These are phyloP conservation scores for Brevimyrus niger DNA, from an alignment of 2,113 vertebrate genomes.

Conservation along the genomic window DNA sequence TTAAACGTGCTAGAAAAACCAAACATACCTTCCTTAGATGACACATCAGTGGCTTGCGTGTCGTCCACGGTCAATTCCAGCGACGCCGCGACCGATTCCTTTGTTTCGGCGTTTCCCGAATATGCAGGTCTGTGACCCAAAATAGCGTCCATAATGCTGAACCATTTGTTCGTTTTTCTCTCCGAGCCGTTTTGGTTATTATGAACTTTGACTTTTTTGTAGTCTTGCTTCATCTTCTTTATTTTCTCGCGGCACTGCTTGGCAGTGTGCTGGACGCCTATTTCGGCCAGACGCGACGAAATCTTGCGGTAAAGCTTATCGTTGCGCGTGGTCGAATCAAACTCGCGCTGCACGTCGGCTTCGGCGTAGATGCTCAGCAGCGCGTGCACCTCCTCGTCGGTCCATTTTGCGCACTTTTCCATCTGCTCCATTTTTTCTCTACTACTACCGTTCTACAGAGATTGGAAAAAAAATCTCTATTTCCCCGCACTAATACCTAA, in stretches of 20 bases:
- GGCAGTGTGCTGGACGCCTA: conserved; percentile 24
- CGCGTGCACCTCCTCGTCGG: conserved; percentile 5
- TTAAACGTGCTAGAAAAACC: not conserved
- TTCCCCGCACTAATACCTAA: not conserved
- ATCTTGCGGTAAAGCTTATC: conserved; percentile 24
- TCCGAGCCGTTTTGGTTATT: not conserved
- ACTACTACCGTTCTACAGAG: not conserved
- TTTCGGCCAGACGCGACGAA: not conserved
- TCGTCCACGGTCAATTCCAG: not conserved
- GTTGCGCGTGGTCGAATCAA: conserved; percentile 15
- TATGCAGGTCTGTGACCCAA: conserved; percentile 10
- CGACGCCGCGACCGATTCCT: not conserved
- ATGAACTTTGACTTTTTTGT: conserved; percentile 28
- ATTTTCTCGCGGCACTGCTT: conserved; percentile 35
- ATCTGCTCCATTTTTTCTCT: not conserved
- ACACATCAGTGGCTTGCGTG: not conserved
- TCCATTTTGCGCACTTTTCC: conserved; percentile 6
- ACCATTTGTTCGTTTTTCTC: conserved; percentile 24
- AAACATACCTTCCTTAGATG: not conserved
- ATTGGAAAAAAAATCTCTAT: not conserved
- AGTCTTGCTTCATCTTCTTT: conserved; percentile 39
- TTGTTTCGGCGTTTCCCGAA: not conserved
- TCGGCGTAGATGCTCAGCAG: conserved; percentile 23
- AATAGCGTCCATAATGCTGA: conserved; percentile 23
- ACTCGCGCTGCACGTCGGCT: conserved; percentile 22